Base-by-base conservation (phyloP, 2,113 vertebrate genomes). In the Proteles cristata region DNA sequence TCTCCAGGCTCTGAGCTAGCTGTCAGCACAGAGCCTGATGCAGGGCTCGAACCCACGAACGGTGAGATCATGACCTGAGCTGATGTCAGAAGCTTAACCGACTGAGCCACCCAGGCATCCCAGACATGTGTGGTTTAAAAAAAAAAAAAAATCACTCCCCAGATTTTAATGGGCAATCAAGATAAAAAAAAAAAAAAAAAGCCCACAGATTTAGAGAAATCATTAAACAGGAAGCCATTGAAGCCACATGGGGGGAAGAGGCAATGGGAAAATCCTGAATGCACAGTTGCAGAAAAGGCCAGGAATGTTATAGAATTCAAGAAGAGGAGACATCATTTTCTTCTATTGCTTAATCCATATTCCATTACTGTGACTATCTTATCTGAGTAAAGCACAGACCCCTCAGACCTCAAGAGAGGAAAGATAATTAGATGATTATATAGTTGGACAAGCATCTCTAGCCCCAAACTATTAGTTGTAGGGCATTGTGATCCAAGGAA, bases 371-470 rank as follows among this genome's bases (percentile, higher is more conserved):
- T 87, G 11, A 45, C 74, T 81, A 23, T 26, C 19, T 77, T 94
- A 69, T 19, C 84, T 86, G 73, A 90, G 39, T 79, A 95, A 84
- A 58, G 43, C 33, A 33, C 25, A 61, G 55, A 80, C 33, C 4
- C 81, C 81, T 90, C 65, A 93, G 66, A 76, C 61, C 28, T 71
- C 71, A 83, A 43, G 53, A 63, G 23, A 73, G 28, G 39, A 76
- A 81, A 55, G 48, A 71, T 65, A 90, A 79, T 83, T 88, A 84
- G 43, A 76, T 95, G 69, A 80, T 95, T 83, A 48, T 11, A 95
- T 11, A 73, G 68, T 66, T 35, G 50, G 66, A 68, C 35, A 94
- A 87, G 39, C 45, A 53, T 88, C 61, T 94, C 86, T 74, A 86
- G 73, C 68, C 39, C 45, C 63, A 92, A 50, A 86, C 48, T 55